Conservation (phyloP, 2,113 vertebrate species). For the Pelecanus crispus region DNA sequence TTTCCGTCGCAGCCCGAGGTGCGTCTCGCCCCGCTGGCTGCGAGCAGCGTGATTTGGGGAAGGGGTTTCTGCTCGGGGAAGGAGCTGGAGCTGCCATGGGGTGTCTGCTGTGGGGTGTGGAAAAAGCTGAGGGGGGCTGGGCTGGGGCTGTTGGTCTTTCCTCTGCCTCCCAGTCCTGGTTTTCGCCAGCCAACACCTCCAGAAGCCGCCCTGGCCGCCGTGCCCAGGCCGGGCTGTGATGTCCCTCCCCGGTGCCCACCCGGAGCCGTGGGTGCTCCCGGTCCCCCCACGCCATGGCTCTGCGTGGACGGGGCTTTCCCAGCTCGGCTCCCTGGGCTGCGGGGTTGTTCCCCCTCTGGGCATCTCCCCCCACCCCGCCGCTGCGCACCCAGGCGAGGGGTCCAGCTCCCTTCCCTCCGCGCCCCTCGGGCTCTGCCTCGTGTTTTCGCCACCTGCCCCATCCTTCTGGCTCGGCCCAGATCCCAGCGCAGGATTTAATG, state of each 20-base stretch:
- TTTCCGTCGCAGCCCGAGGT: not conserved
- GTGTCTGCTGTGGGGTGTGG: not conserved
- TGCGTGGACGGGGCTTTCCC: not conserved
- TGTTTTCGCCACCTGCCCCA: not conserved
- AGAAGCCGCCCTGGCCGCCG: not conserved
- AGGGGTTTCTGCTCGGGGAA: not conserved
- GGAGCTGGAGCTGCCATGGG: not conserved
- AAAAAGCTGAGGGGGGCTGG: not conserved
- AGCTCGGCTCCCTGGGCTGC: not conserved
- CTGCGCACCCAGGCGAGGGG: not conserved
- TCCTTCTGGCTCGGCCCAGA: not conserved
- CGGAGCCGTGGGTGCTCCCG: not conserved
- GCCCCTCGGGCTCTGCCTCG: not conserved
- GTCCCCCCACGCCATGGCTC: accelerated
- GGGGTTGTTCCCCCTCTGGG: not conserved
- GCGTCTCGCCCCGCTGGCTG: not conserved
- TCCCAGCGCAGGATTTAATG: not conserved
- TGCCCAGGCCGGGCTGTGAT: not conserved
- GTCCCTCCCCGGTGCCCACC: not conserved
- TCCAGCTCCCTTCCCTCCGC: not conserved
- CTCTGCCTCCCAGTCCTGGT: not conserved
- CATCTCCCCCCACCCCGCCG: not conserved
- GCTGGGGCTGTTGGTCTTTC: not conserved
- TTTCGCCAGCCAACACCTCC: not conserved
- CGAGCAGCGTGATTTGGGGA: not conserved